Conservation (phyloP, 2,113 vertebrate species). For the Pholis gunnellus region DNA sequence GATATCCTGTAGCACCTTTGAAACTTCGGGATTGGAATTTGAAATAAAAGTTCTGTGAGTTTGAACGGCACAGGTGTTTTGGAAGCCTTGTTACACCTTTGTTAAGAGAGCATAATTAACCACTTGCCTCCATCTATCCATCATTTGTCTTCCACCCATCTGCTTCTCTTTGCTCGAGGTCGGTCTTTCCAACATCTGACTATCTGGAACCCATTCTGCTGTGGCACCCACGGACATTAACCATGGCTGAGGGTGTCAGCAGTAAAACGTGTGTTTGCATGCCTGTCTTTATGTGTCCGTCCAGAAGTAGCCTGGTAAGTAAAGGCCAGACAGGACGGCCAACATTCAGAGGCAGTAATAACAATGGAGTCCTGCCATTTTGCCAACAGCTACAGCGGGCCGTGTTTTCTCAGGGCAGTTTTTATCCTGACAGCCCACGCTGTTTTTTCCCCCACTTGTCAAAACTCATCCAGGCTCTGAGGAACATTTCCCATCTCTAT, state of each 20-base stretch:
- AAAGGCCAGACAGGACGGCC: slow-evolving; percentile 53
- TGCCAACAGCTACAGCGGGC: slow-evolving; percentile 73
- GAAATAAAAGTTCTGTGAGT: background rate
- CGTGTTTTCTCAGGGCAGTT: slow-evolving; percentile 68
- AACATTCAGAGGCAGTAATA: slow-evolving; percentile 71
- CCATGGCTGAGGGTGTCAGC: slow-evolving; percentile 23
- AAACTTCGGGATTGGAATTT: slow-evolving; percentile 29
- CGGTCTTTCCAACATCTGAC: slow-evolving; percentile 5
- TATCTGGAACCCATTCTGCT: slow-evolving; percentile 23
- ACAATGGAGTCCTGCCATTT: slow-evolving; percentile 65
- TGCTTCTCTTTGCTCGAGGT: background rate
- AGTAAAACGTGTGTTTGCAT: slow-evolving; percentile 51
- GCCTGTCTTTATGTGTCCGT: slow-evolving; percentile 40
- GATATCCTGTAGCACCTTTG: slow-evolving; percentile 25
- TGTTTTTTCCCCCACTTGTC: slow-evolving; percentile 71
- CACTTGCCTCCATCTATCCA: background rate
- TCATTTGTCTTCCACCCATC: slow-evolving; percentile 12
- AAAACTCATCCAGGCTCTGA: slow-evolving; percentile 66
- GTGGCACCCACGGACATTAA: slow-evolving; percentile 4
- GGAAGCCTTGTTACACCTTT: background rate
- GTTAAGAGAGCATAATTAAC: background rate
- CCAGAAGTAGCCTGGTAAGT: slow-evolving; percentile 52
- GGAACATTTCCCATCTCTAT: slow-evolving; percentile 70
- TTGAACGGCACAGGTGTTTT: background rate
- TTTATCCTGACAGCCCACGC: slow-evolving; percentile 58